Conservation (phyloP, 2,797 vertebrate species). For the Darevskia mixta region DNA sequence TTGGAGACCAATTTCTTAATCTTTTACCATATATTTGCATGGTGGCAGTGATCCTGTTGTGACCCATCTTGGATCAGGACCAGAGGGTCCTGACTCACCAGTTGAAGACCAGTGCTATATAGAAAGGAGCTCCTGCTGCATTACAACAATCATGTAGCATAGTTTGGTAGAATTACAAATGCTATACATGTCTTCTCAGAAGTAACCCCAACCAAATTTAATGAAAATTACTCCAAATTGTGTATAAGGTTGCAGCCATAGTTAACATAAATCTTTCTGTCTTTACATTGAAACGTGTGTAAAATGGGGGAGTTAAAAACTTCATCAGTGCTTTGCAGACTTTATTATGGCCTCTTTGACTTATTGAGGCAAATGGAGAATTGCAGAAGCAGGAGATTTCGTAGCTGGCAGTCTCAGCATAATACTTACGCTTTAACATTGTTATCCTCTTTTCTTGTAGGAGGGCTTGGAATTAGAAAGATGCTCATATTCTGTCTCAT, state of each 20-base stretch:
- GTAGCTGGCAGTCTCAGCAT: conserved; percentile 14
- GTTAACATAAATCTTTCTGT: neutral
- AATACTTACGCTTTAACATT: conserved; percentile 35
- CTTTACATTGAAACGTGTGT: neutral
- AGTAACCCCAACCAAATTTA: neutral
- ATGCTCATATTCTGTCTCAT: neutral
- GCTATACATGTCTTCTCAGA: neutral
- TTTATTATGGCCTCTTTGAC: neutral
- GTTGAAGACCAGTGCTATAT: no score
- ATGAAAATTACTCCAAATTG: neutral
- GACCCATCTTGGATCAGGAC: no score
- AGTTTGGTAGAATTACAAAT: neutral
- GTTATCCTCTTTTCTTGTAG: conserved; percentile 11
- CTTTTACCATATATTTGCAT: no score
- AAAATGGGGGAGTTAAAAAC: neutral
- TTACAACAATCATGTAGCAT: neutral
- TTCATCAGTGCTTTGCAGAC: neutral
- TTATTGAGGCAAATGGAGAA: conserved; percentile 21
- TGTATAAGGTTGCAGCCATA: neutral
- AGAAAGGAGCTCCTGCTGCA: no score
- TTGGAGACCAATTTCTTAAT: no score
- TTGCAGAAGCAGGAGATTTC: conserved; percentile 28
- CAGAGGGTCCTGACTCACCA: no score
- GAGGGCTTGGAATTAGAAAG: conserved; percentile 23
- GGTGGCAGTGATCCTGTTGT: no score